These are phyloP conservation scores for Apostichopus leukothele DNA, from an alignment of 53 echinoderm and acorn worm genomes.

Conservation along the genomic window DNA sequence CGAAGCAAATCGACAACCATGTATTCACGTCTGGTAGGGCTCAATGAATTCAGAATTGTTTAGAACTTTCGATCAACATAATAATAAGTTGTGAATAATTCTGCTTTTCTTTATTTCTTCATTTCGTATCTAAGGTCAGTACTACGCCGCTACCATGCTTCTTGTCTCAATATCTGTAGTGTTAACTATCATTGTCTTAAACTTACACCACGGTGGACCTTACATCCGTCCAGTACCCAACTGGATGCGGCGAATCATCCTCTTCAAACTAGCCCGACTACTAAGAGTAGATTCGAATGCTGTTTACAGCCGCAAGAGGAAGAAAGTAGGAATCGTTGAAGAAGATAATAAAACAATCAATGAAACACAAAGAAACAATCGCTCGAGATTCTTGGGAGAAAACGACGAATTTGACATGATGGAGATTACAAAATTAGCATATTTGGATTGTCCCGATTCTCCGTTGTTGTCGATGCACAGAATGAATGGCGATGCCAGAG, in stretches of 20 bases:
- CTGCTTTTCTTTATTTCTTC: too few species aligned
- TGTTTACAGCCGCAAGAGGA: not conserved
- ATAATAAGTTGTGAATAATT: too few species aligned
- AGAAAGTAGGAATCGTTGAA: slow-evolving; percentile 31
- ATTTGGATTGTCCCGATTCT: slow-evolving; percentile 64
- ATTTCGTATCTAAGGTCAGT: slow-evolving; percentile 68
- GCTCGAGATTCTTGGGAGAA: not conserved
- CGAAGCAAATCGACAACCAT: too few species aligned
- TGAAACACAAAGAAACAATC: not conserved
- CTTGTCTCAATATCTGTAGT: slow-evolving; percentile 93
- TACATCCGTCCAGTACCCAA: slow-evolving; percentile 66
- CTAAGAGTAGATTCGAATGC: slow-evolving; percentile 57
- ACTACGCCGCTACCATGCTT: slow-evolving; percentile 96
- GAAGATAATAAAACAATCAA: slow-evolving; percentile 43
- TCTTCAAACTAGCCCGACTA: slow-evolving; percentile 59
- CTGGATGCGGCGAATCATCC: slow-evolving; percentile 67
- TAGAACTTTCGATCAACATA: too few species aligned
- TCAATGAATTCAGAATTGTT: too few species aligned
- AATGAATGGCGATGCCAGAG: slow-evolving; percentile 45
- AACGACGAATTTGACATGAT: slow-evolving; percentile 34
- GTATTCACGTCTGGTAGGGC: too few species aligned
- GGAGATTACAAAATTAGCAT: slow-evolving; percentile 60
- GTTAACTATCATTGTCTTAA: slow-evolving; percentile 83
- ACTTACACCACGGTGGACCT: slow-evolving; percentile 94
- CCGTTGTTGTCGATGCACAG: slow-evolving; percentile 56